Evolutionary conservation across 1,140 invertebrate species (phyloP).

Genomic region (Zaprionus lachaisei): DNA sequence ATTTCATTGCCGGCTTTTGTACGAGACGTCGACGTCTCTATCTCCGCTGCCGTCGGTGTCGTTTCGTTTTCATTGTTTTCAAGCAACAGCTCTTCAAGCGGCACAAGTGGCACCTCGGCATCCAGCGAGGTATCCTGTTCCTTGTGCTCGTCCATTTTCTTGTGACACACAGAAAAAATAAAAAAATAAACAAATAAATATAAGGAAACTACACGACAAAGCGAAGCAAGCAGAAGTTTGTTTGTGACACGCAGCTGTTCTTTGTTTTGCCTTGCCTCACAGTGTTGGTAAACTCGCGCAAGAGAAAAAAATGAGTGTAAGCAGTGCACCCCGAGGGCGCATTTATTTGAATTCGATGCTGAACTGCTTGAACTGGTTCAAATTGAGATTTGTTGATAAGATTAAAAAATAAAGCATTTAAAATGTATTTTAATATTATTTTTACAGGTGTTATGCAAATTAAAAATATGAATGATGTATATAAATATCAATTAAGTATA

Average conservation of each 20-base stretch:
- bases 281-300: constrained; percentile 31
- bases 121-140: not conserved
- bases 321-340: constrained; percentile 2
- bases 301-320: not conserved
- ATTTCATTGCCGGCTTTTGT: not conserved
- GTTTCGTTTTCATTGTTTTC: too few relatives aligned
- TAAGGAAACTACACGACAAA: not conserved
- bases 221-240: not conserved
- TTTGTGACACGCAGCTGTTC: constrained; percentile 28
- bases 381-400: not conserved
- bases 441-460: too few relatives aligned
- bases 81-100: not conserved
- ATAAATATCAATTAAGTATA: too few relatives aligned
- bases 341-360: constrained; percentile 8
- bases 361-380: not conserved
- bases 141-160: constrained; percentile 9
- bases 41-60: not conserved
- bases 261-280: not conserved
- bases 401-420: not conserved
- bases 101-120: not conserved
- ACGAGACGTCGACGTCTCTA: not conserved
- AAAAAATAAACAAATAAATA: not conserved
- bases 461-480: too few relatives aligned
- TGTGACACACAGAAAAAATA: not conserved
- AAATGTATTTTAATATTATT: too few relatives aligned